phyloP scores from a whole-genome alignment of 2,888 invertebrate genomes.

The Trichopria drosophilae region DNA sequence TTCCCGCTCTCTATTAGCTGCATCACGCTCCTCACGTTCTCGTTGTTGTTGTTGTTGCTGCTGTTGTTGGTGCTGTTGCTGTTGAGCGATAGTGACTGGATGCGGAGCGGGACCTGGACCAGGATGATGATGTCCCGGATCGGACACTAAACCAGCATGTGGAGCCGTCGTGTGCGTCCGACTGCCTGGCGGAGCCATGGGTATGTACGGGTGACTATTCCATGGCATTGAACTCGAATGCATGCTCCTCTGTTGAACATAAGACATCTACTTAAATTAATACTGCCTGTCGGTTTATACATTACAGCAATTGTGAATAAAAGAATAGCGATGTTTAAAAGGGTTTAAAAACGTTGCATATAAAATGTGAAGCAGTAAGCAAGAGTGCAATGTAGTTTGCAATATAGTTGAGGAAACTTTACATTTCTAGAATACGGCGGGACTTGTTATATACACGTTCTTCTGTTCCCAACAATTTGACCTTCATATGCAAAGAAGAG shows the following conservation, averaged over 20 bases:
- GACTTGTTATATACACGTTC: no score
- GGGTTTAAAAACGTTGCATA: neutral
- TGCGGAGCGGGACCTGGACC: slow-evolving; percentile 41
- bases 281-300: slow-evolving; percentile 41
- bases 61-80: slow-evolving; percentile 41
- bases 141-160: slow-evolving; percentile 44
- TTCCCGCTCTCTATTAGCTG: slow-evolving; percentile 37
- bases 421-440: no score
- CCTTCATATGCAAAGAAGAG: no score
- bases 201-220: slow-evolving; percentile 54
- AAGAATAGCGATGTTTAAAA: neutral
- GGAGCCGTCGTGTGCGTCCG: slow-evolving; percentile 48
- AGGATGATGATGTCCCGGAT: slow-evolving; percentile 51
- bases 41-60: slow-evolving; percentile 38
- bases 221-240: slow-evolving; percentile 52
- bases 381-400: no score
- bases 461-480: no score
- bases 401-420: no score
- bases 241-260: slow-evolving; percentile 56
- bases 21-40: slow-evolving; percentile 44
- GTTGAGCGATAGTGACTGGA: slow-evolving; percentile 49
- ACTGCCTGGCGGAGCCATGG: slow-evolving; percentile 51
- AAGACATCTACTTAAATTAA: slow-evolving; percentile 57
- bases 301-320: neutral
- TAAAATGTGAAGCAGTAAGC: neutral